These are phyloP conservation scores for Leptopilina syphax DNA, from an alignment of 2,888 invertebrate species.

Conservation along the genomic window DNA sequence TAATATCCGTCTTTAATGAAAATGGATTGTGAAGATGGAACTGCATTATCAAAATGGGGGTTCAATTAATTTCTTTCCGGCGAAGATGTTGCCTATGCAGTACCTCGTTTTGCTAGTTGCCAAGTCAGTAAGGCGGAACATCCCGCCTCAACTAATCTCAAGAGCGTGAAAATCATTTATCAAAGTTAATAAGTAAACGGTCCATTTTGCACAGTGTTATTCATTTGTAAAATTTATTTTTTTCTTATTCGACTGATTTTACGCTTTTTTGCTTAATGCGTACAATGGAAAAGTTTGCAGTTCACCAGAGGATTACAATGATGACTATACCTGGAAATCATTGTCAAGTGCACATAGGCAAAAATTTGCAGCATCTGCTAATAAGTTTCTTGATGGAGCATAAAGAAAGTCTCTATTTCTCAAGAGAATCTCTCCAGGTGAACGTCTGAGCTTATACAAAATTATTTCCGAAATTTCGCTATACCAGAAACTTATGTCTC, in stretches of 20 bases:
- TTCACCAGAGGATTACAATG: no score
- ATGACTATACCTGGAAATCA: no score
- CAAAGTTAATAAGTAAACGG: constrained; percentile 14
- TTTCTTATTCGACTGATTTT: not conserved
- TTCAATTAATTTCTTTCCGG: constrained; percentile 33
- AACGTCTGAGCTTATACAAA: no score
- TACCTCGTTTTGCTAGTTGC: not conserved
- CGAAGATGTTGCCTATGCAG: not conserved
- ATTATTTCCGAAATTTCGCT: no score
- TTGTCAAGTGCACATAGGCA: no score
- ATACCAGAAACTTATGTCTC: no score
- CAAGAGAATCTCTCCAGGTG: no score
- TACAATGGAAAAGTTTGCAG: no score
- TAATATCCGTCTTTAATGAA: not conserved
- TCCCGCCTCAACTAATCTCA: constrained; percentile 22
- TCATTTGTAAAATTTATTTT: constrained; percentile 8
- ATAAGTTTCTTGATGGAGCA: no score
- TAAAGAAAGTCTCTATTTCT: no score
- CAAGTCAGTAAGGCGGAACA: constrained; percentile 13
- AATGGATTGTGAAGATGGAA: not conserved
- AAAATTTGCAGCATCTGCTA: no score
- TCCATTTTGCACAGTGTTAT: not conserved
- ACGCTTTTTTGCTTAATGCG: not conserved
- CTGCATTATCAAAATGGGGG: not conserved
- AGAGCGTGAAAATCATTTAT: constrained; percentile 26